Base-by-base conservation (phyloP, 2,888 invertebrate genomes). In the Eupithecia vulgata region DNA sequence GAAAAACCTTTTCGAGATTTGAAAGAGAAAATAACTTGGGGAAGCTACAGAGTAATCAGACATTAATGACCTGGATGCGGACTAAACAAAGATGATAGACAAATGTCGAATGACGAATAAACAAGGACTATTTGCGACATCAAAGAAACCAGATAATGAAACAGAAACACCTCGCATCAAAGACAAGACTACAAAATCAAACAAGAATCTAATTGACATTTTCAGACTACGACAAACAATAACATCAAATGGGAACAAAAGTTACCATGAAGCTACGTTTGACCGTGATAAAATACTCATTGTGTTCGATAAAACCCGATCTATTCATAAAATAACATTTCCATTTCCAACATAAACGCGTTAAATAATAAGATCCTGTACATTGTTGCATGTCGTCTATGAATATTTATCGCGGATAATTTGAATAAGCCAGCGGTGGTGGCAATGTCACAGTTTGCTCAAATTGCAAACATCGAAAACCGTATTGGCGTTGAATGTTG, bases 121-220 rank as follows among this genome's bases (percentile, higher is more conserved):
- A 35, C 34, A 21, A 30, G 15, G 45, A 67, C 40, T 37, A 37
- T 64, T 40, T 64, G 42, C 35, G 13, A 35, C 52, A 66, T 71
- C 68, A 66, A 66, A 68, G 61, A 61, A 68, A 61, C 25, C 8
- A 17, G 62, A 62, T n/a, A 52, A 67, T 68, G 40, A 65, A 71
- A 71, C 42, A 70, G n/a, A 65, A 71, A 61, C 71, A 71, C 21
- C 64, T 57, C 21, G 62, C 68, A 65, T 71, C 68, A 74, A 74
- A 74, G 68, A 21, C 40, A 37, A 74, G 25, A 66, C 34, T 34
- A 70, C 67, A 70, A 35, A 74, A 57, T 69, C 48, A 62, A 66
- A 71, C 34, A 45, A 21, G 40, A 52, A 52, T 48, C 40, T n/a
- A 45, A 72, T 37, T 71, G 71, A 62, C 65, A 67, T 68, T 68